These are phyloP conservation scores for Quadroppia sp. DNA, from an alignment of 2,888 invertebrate genomes.

Conservation along the genomic window DNA sequence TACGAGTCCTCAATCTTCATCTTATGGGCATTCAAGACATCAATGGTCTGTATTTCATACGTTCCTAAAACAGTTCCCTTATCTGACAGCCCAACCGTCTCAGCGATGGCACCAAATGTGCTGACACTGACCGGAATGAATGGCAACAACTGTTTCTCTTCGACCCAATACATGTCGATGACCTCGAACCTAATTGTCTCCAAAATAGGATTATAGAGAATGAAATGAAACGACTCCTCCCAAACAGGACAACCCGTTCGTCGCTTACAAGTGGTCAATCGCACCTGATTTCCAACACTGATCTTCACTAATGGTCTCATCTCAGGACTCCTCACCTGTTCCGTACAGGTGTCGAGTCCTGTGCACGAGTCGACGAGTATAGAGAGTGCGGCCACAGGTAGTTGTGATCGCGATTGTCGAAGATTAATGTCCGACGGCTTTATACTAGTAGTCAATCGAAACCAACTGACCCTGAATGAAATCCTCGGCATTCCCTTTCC, in stretches of 20 bases:
- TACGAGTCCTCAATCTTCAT: constrained; percentile 26
- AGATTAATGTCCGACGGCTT: neutral
- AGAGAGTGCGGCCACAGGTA: constrained; percentile 25
- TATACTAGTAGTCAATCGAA: neutral
- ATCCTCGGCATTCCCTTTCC: neutral
- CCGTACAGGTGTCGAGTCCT: constrained; percentile 15
- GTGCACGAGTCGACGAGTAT: constrained; percentile 18
- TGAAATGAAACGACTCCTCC: constrained; percentile 21
- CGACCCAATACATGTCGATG: constrained; percentile 34
- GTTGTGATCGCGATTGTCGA: neutral
- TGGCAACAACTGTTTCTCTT: constrained; percentile 23
- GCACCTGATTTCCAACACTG: constrained; percentile 35
- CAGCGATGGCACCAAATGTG: neutral
- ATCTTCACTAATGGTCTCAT: constrained; percentile 20
- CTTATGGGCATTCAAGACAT: neutral
- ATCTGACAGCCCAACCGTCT: neutral
- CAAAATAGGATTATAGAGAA: constrained; percentile 14
- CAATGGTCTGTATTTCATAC: neutral
- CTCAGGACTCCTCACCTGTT: constrained; percentile 22
- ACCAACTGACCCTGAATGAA: constrained; percentile 23
- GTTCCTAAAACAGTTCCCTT: constrained; percentile 12
- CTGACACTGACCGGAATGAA: neutral
- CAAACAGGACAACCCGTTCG: constrained; percentile 34
- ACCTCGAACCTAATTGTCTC: constrained; percentile 14
- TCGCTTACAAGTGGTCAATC: constrained; percentile 13